Conservation (phyloP, 1,140 invertebrate genomes). For the Pachyrhynchus sulphureomaculatus region DNA sequence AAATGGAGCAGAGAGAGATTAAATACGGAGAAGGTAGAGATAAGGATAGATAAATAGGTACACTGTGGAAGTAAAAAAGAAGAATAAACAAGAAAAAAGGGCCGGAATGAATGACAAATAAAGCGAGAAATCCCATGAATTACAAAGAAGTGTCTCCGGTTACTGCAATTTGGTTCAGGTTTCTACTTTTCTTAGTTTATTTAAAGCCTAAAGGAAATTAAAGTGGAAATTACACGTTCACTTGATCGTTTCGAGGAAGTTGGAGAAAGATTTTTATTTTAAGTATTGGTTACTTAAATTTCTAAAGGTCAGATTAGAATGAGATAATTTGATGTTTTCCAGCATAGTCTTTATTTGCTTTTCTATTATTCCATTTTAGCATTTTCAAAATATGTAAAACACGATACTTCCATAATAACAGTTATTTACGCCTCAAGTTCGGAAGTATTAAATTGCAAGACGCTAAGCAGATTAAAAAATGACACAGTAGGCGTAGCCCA, state of each 20-base stretch:
- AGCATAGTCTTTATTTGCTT: no score
- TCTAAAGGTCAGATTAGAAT: no score
- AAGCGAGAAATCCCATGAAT: conserved; percentile 51
- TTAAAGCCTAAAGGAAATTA: conserved; percentile 43
- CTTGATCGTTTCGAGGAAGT: conserved; percentile 26
- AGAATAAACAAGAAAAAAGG: conserved; percentile 28
- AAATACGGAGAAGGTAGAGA: conserved; percentile 40
- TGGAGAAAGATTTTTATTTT: neutral
- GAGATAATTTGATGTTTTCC: no score
- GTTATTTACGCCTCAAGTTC: no score
- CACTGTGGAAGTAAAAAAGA: conserved; percentile 23
- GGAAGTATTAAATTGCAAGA: no score
- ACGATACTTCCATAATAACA: no score
- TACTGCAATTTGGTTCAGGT: conserved; percentile 47
- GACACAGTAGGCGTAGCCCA: no score
- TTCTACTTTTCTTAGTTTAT: conserved; percentile 40
- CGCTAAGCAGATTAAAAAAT: no score
- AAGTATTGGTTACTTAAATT: neutral
- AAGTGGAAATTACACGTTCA: conserved; percentile 46
- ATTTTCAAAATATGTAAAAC: no score
- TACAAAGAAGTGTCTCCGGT: conserved; percentile 50
- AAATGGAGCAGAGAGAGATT: conserved; percentile 49
- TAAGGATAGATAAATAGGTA: conserved; percentile 18
- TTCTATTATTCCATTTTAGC: no score
- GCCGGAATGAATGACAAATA: conserved; percentile 50